Conservation (phyloP, 2,888 invertebrate species). For the Syrista parreyssii region DNA sequence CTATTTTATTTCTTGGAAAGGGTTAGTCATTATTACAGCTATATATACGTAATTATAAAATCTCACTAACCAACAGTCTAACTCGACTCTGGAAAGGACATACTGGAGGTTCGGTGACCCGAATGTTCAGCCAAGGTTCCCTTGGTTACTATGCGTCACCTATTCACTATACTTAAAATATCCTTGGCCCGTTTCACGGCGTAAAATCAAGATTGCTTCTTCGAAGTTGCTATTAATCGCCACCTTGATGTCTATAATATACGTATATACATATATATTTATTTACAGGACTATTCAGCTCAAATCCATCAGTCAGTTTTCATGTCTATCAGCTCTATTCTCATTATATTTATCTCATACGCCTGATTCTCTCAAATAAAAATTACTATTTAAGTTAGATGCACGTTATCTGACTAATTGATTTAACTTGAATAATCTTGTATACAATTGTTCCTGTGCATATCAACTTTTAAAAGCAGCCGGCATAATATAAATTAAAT, state of each 20-base stretch:
- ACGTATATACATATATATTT: background rate
- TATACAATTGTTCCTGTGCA: background rate
- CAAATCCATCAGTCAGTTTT: background rate
- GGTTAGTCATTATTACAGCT: background rate
- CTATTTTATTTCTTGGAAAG: background rate
- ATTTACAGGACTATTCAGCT: background rate
- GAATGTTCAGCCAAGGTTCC: background rate
- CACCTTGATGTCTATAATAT: background rate
- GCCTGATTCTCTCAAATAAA: background rate
- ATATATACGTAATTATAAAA: background rate
- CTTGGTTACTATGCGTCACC: background rate
- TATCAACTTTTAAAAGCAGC: background rate
- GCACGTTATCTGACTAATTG: background rate
- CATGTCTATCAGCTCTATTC: background rate
- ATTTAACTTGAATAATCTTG: background rate
- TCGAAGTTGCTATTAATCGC: background rate
- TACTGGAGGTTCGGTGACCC: background rate
- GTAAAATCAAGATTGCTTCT: background rate
- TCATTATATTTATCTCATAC: background rate
- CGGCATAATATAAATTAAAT: background rate
- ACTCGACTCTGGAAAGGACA: background rate
- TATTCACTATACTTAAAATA: background rate
- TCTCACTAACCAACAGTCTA: background rate
- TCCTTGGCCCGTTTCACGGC: background rate
- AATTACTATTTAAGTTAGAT: background rate